These are phyloP conservation scores for Rhamphomyia laevipes DNA, from an alignment of 2,888 invertebrate species.

Conservation along the genomic window DNA sequence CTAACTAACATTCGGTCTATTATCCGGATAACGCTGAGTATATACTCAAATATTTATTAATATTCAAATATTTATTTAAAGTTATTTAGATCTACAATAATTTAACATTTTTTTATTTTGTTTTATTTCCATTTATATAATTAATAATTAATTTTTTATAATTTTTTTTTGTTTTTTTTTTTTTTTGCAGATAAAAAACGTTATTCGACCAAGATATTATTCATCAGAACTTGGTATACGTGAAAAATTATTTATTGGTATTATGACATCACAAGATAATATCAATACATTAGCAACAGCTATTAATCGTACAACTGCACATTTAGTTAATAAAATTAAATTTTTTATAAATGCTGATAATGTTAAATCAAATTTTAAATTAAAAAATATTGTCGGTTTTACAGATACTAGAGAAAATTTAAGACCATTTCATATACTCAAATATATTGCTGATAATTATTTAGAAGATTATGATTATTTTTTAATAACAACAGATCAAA, in stretches of 20 bases:
- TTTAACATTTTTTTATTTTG: slow-evolving; percentile 1
- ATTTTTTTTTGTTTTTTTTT: not conserved
- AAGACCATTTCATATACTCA: slow-evolving; percentile 76
- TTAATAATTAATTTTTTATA: too few relatives aligned
- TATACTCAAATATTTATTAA: too few relatives aligned
- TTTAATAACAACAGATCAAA: slow-evolving; percentile 72
- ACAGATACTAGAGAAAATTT: slow-evolving; percentile 65
- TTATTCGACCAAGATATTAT: slow-evolving; percentile 82
- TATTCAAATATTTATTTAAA: too few relatives aligned
- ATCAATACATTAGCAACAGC: slow-evolving; percentile 64
- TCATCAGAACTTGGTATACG: slow-evolving; percentile 90
- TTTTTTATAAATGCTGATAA: slow-evolving; percentile 60
- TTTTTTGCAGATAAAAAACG: slow-evolving; percentile 41
- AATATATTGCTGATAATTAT: slow-evolving; percentile 82
- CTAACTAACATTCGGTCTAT: too few relatives aligned
- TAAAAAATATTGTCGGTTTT: slow-evolving; percentile 74
- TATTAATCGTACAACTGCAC: slow-evolving; percentile 78
- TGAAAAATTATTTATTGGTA: slow-evolving; percentile 76
- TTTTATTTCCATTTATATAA: not conserved
- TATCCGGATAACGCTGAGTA: too few relatives aligned
- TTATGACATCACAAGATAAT: slow-evolving; percentile 65
- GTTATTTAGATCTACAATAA: not conserved
- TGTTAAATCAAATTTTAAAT: slow-evolving; percentile 41
- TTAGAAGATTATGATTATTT: slow-evolving; percentile 87
- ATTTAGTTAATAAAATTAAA: slow-evolving; percentile 69